Evolutionary conservation across 2,888 invertebrate genomes (phyloP).

Genomic region (Drosophila dives): DNA sequence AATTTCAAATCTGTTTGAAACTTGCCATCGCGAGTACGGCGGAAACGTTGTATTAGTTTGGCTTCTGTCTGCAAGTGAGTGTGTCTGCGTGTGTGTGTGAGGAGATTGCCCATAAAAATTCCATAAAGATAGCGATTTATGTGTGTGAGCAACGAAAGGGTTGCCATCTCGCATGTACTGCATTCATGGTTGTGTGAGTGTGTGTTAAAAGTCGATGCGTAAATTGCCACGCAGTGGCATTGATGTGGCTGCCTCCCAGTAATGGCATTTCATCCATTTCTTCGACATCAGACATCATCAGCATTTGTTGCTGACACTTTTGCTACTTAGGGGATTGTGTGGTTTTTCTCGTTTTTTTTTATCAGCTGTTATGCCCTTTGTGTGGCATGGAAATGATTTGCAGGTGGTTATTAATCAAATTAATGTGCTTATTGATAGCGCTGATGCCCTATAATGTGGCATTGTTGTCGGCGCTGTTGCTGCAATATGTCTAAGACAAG

Average conservation of each 20-base stretch:
- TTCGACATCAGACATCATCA: constrained; percentile 68
- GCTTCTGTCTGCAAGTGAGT: constrained; percentile 29
- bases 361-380: constrained; percentile 64
- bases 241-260: constrained; percentile 71
- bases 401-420: constrained; percentile 84
- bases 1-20: constrained; percentile 48
- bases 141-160: constrained; percentile 66
- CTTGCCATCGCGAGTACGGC: constrained; percentile 48
- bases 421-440: constrained; percentile 81
- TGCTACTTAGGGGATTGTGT: constrained; percentile 69
- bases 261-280: constrained; percentile 72
- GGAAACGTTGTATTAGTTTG: constrained; percentile 81
- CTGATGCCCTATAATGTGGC: constrained; percentile 60
- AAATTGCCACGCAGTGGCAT: constrained; percentile 62
- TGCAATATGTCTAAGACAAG: constrained; percentile 30
- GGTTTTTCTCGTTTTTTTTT: constrained; percentile 39
- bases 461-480: constrained; percentile 34
- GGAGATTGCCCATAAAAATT: constrained; percentile 84
- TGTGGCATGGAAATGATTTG: constrained; percentile 82
- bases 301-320: constrained; percentile 78
- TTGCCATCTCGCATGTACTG: constrained; percentile 55
- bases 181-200: constrained; percentile 7
- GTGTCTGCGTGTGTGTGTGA: constrained; percentile 70
- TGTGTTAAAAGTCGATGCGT: constrained; percentile 64
- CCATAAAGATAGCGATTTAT: constrained; percentile 83